phyloP scores from a whole-genome alignment of 92 coral and sea anemone species.

The Blastomussa wellsi region DNA sequence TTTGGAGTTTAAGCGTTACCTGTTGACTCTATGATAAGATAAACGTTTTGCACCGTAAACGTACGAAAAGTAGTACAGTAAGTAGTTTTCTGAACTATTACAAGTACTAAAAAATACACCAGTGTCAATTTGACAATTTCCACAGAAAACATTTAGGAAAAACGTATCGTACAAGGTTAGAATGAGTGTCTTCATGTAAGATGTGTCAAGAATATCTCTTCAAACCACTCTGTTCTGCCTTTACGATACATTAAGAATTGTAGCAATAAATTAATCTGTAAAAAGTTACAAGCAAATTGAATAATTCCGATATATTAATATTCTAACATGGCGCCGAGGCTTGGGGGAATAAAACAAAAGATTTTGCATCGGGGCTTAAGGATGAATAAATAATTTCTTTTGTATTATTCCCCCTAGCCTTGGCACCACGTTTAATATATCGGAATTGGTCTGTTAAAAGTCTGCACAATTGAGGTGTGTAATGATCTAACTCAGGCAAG shows the following conservation, averaged over 20 bases:
- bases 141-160: neutral
- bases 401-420: no score
- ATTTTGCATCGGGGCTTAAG: no score
- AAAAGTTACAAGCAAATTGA: neutral
- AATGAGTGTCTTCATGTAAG: neutral
- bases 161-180: neutral
- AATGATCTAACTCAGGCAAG: neutral
- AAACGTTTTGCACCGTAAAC: neutral
- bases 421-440: no score
- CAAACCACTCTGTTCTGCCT: neutral
- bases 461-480: neutral
- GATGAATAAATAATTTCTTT: no score
- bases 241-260: neutral
- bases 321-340: no score
- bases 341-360: no score
- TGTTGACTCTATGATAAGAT: no score
- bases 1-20: neutral
- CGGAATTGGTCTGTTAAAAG: no score
- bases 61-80: neutral
- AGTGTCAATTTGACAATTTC: neutral
- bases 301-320: no score
- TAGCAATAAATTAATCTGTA: neutral
- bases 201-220: no score
- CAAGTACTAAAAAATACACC: neutral
- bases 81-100: neutral